Base-by-base conservation (phyloP, 2,888 invertebrate species). In the Idaea biselata region DNA sequence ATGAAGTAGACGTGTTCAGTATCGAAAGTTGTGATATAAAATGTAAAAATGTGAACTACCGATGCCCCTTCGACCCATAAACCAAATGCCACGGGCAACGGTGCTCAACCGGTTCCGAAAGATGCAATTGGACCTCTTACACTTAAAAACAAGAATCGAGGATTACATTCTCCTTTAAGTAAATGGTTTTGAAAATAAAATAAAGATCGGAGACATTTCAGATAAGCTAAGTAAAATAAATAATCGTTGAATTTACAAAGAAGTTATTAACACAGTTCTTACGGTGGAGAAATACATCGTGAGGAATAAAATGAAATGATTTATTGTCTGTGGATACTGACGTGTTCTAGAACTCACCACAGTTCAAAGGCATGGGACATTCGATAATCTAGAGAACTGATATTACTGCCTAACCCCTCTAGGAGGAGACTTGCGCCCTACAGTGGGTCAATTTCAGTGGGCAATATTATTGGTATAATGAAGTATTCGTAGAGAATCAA, bases 71-170 rank as follows among this genome's bases (percentile, higher is more conserved):
- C 82, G 82, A 84, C 83, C 85, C 77, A 84, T 83, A 83, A 84
- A 80, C 78, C 75, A 79, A 83, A 82, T 78, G 83, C 80, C 81
- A 78, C 73, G 70, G 79, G 74, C 83, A 83, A 83, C 82, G 82
- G 82, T 81, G 81, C 69, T 61, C 70, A 81, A 87, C 87, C 84
- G 86, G 87, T 87, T 82, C 71, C 68, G 64, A 61, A 55, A 57
- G 62, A 64, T 67, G 71, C 73, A 72, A 76, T 76, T 72, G 70
- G 65, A 78, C 74, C 73, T 74, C 75, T 73, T 71, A 66, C 66
- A 66, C 68, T 72, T 70, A 78, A 76, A 73, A 44, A 32, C 32
- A 11, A 32, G 32, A 32, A 32, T 32, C 32, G 11, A 32, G 32
- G 32, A 32, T 32, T 44, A 44, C 44, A 44, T 44, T 44, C 44